Conservation (phyloP, 2,797 vertebrate genomes). For the Eleutherodactylus coqui region DNA sequence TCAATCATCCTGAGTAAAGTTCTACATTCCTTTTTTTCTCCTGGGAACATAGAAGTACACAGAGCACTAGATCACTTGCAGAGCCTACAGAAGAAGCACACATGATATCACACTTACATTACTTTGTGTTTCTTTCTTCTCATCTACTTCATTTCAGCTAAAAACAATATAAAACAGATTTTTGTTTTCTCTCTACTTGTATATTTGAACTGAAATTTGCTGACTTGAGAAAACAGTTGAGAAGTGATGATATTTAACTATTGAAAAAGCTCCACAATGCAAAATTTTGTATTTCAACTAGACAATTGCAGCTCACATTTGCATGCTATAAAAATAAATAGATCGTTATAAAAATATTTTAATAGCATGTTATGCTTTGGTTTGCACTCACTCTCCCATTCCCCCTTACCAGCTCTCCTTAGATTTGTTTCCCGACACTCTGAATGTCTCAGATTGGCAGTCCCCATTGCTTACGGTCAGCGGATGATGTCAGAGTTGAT, state of each 20-base stretch:
- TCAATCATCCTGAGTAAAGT: slow-evolving; percentile 57
- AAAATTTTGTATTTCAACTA: background rate
- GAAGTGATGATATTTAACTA: background rate
- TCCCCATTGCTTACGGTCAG: too few relatives aligned
- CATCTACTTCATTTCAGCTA: background rate
- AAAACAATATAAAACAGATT: background rate
- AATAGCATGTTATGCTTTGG: too few relatives aligned
- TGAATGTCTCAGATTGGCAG: too few relatives aligned
- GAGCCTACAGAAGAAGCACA: slow-evolving; percentile 26
- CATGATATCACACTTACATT: slow-evolving; percentile 41
- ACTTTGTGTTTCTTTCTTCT: slow-evolving; percentile 33
- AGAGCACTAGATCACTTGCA: slow-evolving; percentile 38
- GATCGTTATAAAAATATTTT: background rate
- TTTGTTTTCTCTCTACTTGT: slow-evolving; percentile 18
- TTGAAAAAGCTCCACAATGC: background rate
- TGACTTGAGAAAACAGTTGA: slow-evolving; percentile 34
- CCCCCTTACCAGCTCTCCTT: too few relatives aligned
- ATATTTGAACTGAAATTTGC: slow-evolving; percentile 34
- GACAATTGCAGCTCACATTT: background rate
- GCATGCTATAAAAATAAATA: background rate
- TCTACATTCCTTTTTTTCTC: slow-evolving; percentile 52
- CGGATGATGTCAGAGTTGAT: too few relatives aligned
- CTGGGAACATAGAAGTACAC: slow-evolving; percentile 26
- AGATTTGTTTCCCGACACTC: too few relatives aligned
- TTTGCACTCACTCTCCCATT: too few relatives aligned